Base-by-base conservation (phyloP, 2,888 invertebrate species). In the Acholoe squamosa region DNA sequence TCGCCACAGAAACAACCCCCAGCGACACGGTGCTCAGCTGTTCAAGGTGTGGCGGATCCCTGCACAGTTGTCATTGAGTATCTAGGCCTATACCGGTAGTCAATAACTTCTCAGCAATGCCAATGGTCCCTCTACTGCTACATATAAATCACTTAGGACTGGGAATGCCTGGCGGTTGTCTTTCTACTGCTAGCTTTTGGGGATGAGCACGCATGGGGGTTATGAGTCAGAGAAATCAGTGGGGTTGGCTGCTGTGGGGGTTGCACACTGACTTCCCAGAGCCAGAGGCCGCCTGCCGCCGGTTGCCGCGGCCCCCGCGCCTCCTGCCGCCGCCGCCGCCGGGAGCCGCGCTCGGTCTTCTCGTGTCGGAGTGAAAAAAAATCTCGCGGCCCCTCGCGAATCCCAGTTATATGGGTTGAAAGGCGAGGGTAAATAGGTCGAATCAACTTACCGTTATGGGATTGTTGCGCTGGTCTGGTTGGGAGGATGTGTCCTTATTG, bases 401-500 rank as follows among this genome's bases (percentile, higher is more conserved):
- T 80, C 43, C 5, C 19, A 76, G 14, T 80, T 14, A 61, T 61
- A n/a, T 61, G 61, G 51, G 28, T 84, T 51, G 86, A 86, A 86
- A n/a, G 31, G 19, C 52, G 31, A 51, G 28, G 56, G 56, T n/a
- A 89, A 76, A 71, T 89, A 77, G 89, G 89, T 89, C 89, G 77
- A 51, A 51, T 43, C 1, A 56, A 71, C 90, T 84, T 84, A 90
- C 90, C 90, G 90, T 84, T 56, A 54, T 28, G n/a, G 61, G 25
- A 56, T 84, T 76, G 90, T 43, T 90, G 76, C 90, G 80, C 84
- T 80, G 90, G 25, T 90, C 90, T 25, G 80, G 54, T n/a, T 90
- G 80, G 34, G 54, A 25, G 56, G 22, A 16, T 16, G 56, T 10
- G 51, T 91, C 91, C 89, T 88, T 61, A 33, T 28, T 89, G 31